A percentile compares a stretch with the other conserved stretches of the same genome.
Conservation (phyloP, 1,140 invertebrate species). For the Muscidifurax raptorellus region DNA sequence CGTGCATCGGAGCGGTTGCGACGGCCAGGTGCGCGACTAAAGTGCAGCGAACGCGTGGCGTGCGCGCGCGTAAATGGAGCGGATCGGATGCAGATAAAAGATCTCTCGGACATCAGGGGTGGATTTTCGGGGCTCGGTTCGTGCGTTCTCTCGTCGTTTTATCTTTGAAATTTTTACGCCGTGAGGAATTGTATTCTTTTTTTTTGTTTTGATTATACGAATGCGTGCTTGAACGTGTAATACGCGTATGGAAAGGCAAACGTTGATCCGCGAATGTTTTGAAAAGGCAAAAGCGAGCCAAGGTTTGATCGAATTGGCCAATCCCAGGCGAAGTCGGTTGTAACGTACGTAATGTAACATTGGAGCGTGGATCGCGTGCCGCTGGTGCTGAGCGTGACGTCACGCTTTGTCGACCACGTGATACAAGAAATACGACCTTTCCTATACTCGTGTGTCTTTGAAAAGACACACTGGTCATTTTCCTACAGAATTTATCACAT, state of each 20-base stretch:
- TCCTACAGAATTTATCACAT: too few relatives aligned
- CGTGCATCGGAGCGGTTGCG: too few relatives aligned
- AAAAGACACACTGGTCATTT: too few relatives aligned
- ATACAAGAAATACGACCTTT: background rate
- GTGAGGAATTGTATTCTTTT: too few relatives aligned
- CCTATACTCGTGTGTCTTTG: too few relatives aligned
- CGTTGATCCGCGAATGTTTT: background rate
- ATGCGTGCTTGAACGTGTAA: too few relatives aligned
- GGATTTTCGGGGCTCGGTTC: background rate
- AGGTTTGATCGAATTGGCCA: background rate
- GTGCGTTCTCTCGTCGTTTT: too few relatives aligned
- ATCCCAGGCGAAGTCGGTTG: background rate
- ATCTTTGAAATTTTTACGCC: too few relatives aligned
- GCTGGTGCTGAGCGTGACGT: background rate
- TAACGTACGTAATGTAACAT: background rate
- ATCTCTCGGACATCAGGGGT: background rate
- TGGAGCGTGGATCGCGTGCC: background rate
- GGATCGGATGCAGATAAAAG: constrained; percentile 13
- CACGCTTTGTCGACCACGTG: background rate
- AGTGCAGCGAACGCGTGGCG: background rate
- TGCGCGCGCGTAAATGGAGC: constrained; percentile 1
- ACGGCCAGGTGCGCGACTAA: background rate
- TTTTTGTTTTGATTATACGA: too few relatives aligned
- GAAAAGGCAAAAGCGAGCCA: background rate
- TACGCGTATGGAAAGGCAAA: background rate